Conservation (phyloP, 1,140 invertebrate species). For the Heliconius hermathena region DNA sequence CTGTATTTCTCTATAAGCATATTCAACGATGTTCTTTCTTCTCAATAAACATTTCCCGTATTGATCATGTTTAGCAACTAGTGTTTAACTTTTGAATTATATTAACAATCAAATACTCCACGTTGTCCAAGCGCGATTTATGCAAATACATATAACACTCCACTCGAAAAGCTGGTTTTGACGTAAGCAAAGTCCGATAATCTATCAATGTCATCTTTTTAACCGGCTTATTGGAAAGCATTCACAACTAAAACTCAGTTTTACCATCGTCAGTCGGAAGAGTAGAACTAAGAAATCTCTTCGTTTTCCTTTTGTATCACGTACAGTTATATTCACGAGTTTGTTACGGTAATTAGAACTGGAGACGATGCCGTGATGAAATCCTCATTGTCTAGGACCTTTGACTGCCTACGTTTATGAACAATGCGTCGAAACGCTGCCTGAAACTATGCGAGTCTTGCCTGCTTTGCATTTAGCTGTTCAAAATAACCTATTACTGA, state of each 20-base stretch:
- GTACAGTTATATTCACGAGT: constrained; percentile 32
- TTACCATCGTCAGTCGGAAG: constrained; percentile 7
- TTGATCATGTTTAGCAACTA: not conserved
- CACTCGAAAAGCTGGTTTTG: constrained; percentile 30
- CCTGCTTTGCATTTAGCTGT: not conserved
- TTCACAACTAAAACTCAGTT: not conserved
- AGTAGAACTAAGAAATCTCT: constrained; percentile 31
- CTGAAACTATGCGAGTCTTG: constrained; percentile 16
- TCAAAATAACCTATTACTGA: not conserved
- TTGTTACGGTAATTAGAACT: constrained; percentile 35
- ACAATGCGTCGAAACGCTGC: constrained; percentile 29
- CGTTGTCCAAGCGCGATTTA: constrained; percentile 21
- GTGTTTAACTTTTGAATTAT: constrained; percentile 21
- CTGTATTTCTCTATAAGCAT: no score
- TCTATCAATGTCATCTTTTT: constrained; percentile 56
- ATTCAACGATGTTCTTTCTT: no score
- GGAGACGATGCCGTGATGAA: constrained; percentile 33
- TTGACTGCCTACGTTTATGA: constrained; percentile 20
- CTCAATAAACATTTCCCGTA: not conserved
- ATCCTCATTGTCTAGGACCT: constrained; percentile 33
- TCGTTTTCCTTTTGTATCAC: constrained; percentile 21
- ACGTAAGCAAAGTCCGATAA: constrained; percentile 40
- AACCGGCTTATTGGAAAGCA: constrained; percentile 17
- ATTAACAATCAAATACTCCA: constrained; percentile 3
- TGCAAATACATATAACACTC: constrained; percentile 39